Percentiles rank a stretch among this genome's conserved stretches.
phyloP scores from a whole-genome alignment of 2,797 vertebrate genomes.

The Lagodon rhomboides region DNA sequence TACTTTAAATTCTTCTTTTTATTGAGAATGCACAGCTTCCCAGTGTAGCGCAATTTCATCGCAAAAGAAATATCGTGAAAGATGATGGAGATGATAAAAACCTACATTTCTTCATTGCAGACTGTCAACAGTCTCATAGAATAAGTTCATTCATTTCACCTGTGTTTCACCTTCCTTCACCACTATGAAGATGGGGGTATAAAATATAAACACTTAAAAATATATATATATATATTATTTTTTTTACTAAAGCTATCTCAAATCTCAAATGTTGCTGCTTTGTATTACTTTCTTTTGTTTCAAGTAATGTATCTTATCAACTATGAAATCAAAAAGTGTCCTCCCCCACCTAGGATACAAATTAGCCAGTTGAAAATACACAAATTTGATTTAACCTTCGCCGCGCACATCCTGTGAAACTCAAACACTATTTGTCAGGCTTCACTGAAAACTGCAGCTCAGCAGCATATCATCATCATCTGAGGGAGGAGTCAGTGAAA shows the following conservation, averaged over 20 bases:
- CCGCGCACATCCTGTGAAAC: not conserved
- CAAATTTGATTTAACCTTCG: not conserved
- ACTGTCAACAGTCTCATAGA: no score
- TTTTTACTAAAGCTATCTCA: not conserved
- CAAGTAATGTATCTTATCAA: not conserved
- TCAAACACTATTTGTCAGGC: constrained; percentile 7
- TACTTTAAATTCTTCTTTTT: not conserved
- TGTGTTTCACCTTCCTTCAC: no score
- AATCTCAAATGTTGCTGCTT: not conserved
- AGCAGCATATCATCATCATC: not conserved
- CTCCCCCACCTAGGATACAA: not conserved
- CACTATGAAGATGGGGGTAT: no score
- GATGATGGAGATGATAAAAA: no score
- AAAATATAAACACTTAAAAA: not conserved
- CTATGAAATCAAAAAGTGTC: not conserved
- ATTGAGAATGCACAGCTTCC: not conserved
- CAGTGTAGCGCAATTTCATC: not conserved
- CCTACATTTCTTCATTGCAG: no score
- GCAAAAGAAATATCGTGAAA: no score
- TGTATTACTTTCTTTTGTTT: not conserved
- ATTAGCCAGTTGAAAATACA: not conserved
- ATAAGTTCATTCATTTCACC: no score
- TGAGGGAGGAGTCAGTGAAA: not conserved
- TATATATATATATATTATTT: no score
- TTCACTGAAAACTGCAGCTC: constrained; percentile 10